These are phyloP conservation scores for Carduelis carduelis DNA, from an alignment of 2,797 vertebrate species.

Conservation along the genomic window DNA sequence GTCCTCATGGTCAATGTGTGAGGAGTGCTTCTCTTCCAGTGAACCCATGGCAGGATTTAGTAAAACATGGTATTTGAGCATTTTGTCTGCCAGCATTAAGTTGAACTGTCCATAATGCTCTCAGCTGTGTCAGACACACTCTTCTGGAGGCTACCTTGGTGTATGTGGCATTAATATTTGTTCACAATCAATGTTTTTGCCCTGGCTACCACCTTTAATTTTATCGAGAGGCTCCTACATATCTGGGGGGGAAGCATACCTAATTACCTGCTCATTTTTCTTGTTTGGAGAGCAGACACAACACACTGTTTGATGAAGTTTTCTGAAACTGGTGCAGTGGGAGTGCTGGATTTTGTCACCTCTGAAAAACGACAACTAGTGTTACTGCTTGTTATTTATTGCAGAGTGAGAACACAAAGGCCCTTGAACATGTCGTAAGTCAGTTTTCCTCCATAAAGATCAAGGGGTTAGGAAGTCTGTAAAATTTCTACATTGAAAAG, in stretches of 20 bases:
- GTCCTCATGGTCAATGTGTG: neutral
- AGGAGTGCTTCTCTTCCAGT: neutral
- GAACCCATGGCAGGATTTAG: neutral
- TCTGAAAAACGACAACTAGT: neutral
- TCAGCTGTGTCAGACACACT: neutral
- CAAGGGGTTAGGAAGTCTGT: neutral
- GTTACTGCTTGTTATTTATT: neutral
- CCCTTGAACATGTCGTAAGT: neutral
- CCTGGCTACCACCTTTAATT: neutral
- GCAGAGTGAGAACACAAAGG: neutral
- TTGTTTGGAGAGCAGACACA: neutral
- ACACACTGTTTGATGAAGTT: neutral
- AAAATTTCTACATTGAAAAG: neutral
- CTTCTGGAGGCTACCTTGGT: neutral
- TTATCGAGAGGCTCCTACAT: neutral
- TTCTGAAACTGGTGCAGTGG: neutral
- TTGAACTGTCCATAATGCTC: neutral
- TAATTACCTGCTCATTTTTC: neutral
- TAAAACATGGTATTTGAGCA: neutral
- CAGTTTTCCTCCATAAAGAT: neutral
- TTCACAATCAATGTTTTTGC: neutral
- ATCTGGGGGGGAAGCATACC: neutral
- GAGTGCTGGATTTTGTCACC: neutral
- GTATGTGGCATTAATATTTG: neutral
- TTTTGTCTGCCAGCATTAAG: neutral